A percentile compares a stretch with the other conserved stretches of the same genome.
Conservation (phyloP, 2,888 invertebrate species). For the Cephus nigrinus region DNA sequence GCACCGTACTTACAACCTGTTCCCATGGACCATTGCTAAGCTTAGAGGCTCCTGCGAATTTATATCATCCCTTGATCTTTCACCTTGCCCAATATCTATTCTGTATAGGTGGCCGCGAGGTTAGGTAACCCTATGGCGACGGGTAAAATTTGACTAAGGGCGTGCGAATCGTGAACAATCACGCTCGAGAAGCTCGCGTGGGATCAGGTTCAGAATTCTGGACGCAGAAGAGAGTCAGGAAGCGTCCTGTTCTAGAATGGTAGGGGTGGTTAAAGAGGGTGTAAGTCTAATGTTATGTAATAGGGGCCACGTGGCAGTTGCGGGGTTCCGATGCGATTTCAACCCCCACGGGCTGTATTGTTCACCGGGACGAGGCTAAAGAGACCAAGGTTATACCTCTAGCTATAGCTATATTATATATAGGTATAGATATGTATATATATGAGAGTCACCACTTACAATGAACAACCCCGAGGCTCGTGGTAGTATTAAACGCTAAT, state of each 20-base stretch:
- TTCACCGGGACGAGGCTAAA: slow-evolving; percentile 11
- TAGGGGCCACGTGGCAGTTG: slow-evolving; percentile 42
- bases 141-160: neutral
- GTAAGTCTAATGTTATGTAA: slow-evolving; percentile 43
- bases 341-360: slow-evolving; percentile 24
- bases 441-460: slow-evolving; percentile 45
- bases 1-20: slow-evolving; percentile 25
- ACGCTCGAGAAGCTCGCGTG: slow-evolving; percentile 32
- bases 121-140: neutral
- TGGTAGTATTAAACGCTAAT: slow-evolving; percentile 37
- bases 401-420: neutral
- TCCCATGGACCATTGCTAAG: slow-evolving; percentile 19
- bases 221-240: slow-evolving; percentile 2
- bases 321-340: neutral
- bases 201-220: slow-evolving; percentile 18
- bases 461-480: slow-evolving; percentile 35
- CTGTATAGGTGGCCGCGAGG: neutral
- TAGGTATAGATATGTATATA: slow-evolving; percentile 31
- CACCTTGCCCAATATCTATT: neutral
- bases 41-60: neutral
- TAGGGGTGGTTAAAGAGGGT: slow-evolving; percentile 26
- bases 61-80: neutral
- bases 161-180: slow-evolving; percentile 13
- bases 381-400: neutral
- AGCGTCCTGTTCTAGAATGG: neutral